Evolutionary conservation across 2,888 invertebrate species (phyloP).

Genomic region (Blastobasis lacticolella): DNA sequence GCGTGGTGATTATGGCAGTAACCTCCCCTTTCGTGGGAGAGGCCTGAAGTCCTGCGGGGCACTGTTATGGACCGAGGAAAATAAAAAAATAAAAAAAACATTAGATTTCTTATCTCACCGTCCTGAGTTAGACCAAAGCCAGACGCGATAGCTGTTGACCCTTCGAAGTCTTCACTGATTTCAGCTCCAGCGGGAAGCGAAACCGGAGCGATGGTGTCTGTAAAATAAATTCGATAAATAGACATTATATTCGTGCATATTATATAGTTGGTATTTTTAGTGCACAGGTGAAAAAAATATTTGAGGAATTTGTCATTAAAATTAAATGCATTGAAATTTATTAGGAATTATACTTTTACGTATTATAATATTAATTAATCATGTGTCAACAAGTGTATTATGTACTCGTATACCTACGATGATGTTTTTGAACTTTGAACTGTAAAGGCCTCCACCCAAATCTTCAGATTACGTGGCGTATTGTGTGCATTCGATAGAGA

Average conservation of each 20-base stretch:
- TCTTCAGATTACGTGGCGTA: too few relatives aligned
- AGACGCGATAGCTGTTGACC: conserved; percentile 26
- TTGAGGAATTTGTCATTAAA: too few relatives aligned
- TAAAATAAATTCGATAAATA: conserved; percentile 7
- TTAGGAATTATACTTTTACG: too few relatives aligned
- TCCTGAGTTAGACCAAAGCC: conserved; percentile 34
- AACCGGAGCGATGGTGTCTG: conserved; percentile 28
- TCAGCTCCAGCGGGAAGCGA: conserved; percentile 27
- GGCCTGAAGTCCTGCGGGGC: background rate
- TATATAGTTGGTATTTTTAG: background rate
- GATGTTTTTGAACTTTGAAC: too few relatives aligned
- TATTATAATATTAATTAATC: too few relatives aligned
- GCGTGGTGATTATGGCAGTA: too few relatives aligned
- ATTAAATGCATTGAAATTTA: too few relatives aligned
- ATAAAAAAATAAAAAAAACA: background rate
- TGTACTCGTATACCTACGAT: too few relatives aligned
- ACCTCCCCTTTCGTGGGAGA: background rate
- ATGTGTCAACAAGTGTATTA: too few relatives aligned
- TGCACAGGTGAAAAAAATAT: too few relatives aligned
- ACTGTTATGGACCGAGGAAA: background rate
- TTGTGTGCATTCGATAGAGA: too few relatives aligned
- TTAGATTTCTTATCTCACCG: conserved; percentile 19
- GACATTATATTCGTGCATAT: background rate
- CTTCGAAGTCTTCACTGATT: conserved; percentile 18
- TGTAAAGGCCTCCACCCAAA: too few relatives aligned